Evolutionary conservation across 2,113 vertebrate species (phyloP), one percentile per base, ranked within the genome.

Genomic region (Hemibagrus wyckioides): DNA sequence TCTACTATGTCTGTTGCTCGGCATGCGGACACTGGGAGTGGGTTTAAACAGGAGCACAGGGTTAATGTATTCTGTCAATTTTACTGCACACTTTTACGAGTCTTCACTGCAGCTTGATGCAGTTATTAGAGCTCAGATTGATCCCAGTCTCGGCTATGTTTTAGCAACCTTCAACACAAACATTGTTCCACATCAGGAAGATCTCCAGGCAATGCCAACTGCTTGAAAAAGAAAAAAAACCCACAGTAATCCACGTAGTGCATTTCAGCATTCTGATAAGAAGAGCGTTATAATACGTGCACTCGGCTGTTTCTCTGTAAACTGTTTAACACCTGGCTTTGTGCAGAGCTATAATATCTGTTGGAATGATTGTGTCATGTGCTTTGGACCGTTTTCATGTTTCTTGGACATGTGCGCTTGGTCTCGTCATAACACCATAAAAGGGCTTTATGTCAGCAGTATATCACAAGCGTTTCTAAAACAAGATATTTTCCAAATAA

Each of bases 31-130:
- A 54, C 57, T 84, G 30, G 30, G 57, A 86, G 50, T 76, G n/a
- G 30, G 71, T 84, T 86, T 57, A 23, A 81, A 86, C 39, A 80
- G 73, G 39, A 63, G 63, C 30, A 30, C 61, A 23, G 33, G 28
- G 84, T 21, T 80, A 54, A 82, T 75, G 63, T 41, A 28, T 80
- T 9, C 1, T 61, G 67, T 88, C 82, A n/a, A 86, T 90, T 86
- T 86, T 84, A 86, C 54, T 86, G 63, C 73, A 50, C 52, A 52
- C 48, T 80, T 85, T 86, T 63, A 87, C 79, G 83, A 54, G 83
- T 48, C 28, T 80, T 86, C 17, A 48, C 56, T 79, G 82, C 77
- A 56, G 79, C 65, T 61, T 59, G 41, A 57, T 82, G 69, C 65
- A 57, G 44, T 76, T 85, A 30, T 85, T 77, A 77, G 50, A 59